Percentiles rank a stretch among this genome's conserved stretches.
Evolutionary conservation across 2,888 invertebrate genomes (phyloP).

Genomic region (Balanococcus diminutus): DNA sequence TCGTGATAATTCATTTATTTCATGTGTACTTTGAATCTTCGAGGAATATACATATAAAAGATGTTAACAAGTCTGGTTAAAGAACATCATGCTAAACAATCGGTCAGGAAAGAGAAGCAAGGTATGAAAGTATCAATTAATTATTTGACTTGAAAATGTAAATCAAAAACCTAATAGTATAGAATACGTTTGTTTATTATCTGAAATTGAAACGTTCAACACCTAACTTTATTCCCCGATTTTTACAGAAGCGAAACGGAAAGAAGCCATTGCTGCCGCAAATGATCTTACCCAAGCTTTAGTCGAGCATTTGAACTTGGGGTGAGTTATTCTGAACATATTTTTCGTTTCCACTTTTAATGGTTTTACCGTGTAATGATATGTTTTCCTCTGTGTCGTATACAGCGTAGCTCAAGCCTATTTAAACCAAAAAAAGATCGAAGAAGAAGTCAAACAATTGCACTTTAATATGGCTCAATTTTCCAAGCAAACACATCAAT

Average conservation of each 20-base stretch:
- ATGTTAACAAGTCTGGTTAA: slow-evolving; percentile 87
- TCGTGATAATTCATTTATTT: too few relatives aligned
- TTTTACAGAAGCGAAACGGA: slow-evolving; percentile 82
- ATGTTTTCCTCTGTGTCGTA: slow-evolving; percentile 58
- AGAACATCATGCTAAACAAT: slow-evolving; percentile 83
- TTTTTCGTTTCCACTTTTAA: neutral
- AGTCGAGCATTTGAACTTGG: slow-evolving; percentile 96
- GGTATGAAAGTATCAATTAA: too few relatives aligned
- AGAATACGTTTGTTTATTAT: neutral
- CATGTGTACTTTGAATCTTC: neutral
- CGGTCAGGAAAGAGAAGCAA: slow-evolving; percentile 79
- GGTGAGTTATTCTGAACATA: slow-evolving; percentile 68
- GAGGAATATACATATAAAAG: slow-evolving; percentile 59
- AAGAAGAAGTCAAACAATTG: slow-evolving; percentile 94
- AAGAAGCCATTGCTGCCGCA: slow-evolving; percentile 91
- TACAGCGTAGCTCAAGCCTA: slow-evolving; percentile 96
- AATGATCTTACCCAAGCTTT: slow-evolving; percentile 91
- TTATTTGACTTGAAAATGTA: too few relatives aligned
- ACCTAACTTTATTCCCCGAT: neutral
- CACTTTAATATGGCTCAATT: slow-evolving; percentile 94
- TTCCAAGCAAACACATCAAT: slow-evolving; percentile 95
- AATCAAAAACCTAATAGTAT: neutral
- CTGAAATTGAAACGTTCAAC: neutral
- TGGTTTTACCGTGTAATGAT: neutral
- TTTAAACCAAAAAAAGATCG: slow-evolving; percentile 94